A percentile compares a stretch with the other conserved stretches of the same genome.
Conservation (phyloP, 2,797 vertebrate genomes). For the Trachurus trachurus region DNA sequence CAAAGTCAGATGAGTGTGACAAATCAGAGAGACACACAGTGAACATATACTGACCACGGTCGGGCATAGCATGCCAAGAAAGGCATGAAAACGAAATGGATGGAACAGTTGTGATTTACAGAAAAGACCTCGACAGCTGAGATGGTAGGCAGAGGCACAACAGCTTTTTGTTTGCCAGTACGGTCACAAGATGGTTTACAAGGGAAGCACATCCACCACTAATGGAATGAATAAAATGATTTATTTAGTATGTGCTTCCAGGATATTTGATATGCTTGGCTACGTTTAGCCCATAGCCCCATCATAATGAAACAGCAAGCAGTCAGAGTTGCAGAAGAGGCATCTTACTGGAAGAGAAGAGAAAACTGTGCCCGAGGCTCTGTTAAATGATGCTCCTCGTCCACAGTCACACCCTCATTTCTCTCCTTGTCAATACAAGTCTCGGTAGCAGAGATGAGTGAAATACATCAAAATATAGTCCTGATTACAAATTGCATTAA, state of each 20-base stretch:
- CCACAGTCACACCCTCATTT: slow-evolving; percentile 84
- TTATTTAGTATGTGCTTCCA: slow-evolving; percentile 87
- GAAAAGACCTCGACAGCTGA: slow-evolving; percentile 33
- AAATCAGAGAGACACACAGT: slow-evolving; percentile 58
- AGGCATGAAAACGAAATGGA: slow-evolving; percentile 56
- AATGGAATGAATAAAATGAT: slow-evolving; percentile 88
- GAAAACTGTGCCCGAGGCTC: slow-evolving; percentile 76
- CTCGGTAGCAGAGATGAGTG: slow-evolving; percentile 60
- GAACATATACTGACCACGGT: slow-evolving; percentile 42
- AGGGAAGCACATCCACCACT: slow-evolving; percentile 81
- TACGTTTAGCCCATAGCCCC: slow-evolving; percentile 87
- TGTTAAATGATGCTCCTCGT: slow-evolving; percentile 85
- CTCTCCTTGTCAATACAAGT: slow-evolving; percentile 83
- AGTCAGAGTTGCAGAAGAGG: slow-evolving; percentile 82
- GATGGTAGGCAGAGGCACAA: slow-evolving; percentile 51
- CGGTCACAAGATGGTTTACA: slow-evolving; percentile 82
- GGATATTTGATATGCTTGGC: slow-evolving; percentile 89
- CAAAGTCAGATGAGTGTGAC: slow-evolving; percentile 45
- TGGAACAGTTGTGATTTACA: slow-evolving; percentile 55
- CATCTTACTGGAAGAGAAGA: slow-evolving; percentile 80
- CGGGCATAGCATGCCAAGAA: slow-evolving; percentile 37
- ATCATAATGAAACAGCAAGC: slow-evolving; percentile 88
- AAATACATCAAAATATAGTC: slow-evolving; percentile 63
- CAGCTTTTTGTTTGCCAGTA: slow-evolving; percentile 78
- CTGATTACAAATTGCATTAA: slow-evolving; percentile 54